Evolutionary conservation across 1,140 invertebrate genomes (phyloP), one percentile per base, ranked within the genome.

Genomic region (Ladona fulva): DNA sequence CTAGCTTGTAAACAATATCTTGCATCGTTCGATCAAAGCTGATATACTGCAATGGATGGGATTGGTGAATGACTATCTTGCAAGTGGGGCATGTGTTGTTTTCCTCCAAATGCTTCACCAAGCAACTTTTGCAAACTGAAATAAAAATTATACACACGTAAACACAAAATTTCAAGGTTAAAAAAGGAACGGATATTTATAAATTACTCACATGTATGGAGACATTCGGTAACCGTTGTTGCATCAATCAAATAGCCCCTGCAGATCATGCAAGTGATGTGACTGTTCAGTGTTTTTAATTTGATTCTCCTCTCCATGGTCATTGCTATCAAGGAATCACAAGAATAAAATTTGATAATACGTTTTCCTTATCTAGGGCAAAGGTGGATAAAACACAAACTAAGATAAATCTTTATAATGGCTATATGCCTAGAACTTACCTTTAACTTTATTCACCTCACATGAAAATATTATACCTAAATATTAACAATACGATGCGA

Each of bases 21-120:
- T 99, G 97, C 94, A 99, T 95, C 78, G 97, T 99, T 81, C 97
- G 89, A 87, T 99, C 97, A 87, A 97, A 97, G 84, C 95, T 97
- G 81, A 99, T 97, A 82, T 98, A 97, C 83, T 98, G 94, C 66
- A 98, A 87, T 19, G 97, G 97, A 87, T 99, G 96, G 11, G 96
- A 98, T 84, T 99, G 97, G 86, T 99, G 97, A 81, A 99, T 98
- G 74, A 98, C 95, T 83, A 96, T 95, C 85, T 94, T 92, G 88
- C 97, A 99, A 88, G 94, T 94, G 82, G 97, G 97, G 88, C 97
- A 99, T 24, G 95, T 96, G 84, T 98, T 98, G 83, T 97, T 97
- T 83, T 97, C 96, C 85, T 98, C 96, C 77, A 99, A 87, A 87
- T 98, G 96, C 84, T 98, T 98, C 74, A 99, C 97, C 79, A 99